Percentiles rank a stretch among this genome's conserved stretches.
Evolutionary conservation across 2,797 vertebrate species (phyloP).

Genomic region (Nannoperca obscura): DNA sequence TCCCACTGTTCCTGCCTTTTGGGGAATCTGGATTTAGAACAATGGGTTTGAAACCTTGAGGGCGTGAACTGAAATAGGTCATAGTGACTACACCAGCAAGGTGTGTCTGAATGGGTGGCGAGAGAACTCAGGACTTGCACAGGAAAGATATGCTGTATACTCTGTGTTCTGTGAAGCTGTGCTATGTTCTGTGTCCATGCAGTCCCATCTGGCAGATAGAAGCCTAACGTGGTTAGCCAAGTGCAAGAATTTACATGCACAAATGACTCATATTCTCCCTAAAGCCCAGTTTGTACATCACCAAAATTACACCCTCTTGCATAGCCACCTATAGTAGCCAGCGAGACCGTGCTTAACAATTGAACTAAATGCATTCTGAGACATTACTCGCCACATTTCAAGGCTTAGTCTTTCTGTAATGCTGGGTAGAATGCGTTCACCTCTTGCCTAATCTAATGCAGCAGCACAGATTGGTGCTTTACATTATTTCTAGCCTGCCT

Average conservation of each 20-base stretch:
- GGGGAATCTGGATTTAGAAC: conserved; percentile 73
- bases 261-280: conserved; percentile 38
- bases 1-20: conserved; percentile 69
- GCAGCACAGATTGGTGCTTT: conserved; percentile 38
- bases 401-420: conserved; percentile 16
- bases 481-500: conserved; percentile 55
- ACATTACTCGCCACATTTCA: conserved; percentile 27
- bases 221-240: conserved; percentile 44
- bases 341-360: background rate
- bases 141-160: conserved; percentile 6
- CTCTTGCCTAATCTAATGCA: conserved; percentile 49
- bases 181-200: conserved; percentile 11
- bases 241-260: conserved; percentile 59
- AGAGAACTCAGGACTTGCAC: conserved; percentile 2
- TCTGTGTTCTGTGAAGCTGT: conserved; percentile 1
- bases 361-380: conserved; percentile 15
- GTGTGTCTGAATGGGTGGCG: conserved; percentile 68
- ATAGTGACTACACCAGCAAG: conserved; percentile 55
- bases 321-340: conserved; percentile 19
- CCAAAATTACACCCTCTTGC: conserved; percentile 13
- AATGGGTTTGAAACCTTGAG: conserved; percentile 62
- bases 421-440: conserved; percentile 17
- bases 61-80: conserved; percentile 64
- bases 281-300: conserved; percentile 27
- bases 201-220: conserved; percentile 51